These are phyloP conservation scores for Plecturocebus donacophilus DNA, from an alignment of 2,113 vertebrate genomes.

Conservation along the genomic window DNA sequence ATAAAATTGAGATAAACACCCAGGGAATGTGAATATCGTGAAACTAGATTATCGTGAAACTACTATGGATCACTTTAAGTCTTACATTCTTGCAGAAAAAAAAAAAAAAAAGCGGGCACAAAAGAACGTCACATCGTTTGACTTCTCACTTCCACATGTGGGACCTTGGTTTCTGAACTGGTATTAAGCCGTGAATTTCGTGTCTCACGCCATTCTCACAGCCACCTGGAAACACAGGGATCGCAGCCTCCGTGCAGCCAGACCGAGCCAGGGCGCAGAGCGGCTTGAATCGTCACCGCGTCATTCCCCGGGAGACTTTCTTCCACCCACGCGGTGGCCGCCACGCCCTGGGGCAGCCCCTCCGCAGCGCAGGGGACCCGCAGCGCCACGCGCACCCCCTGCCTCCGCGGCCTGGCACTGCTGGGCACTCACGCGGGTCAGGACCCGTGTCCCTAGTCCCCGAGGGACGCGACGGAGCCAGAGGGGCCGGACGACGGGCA, in stretches of 20 bases:
- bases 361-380: fast-evolving
- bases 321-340: neutral
- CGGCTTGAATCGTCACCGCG: fast-evolving
- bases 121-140: neutral
- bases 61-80: neutral
- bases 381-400: too few species aligned
- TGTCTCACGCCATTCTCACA: neutral
- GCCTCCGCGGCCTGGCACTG: too few species aligned
- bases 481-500: neutral
- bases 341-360: neutral
- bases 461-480: neutral
- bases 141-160: neutral
- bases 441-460: too few species aligned
- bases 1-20: neutral
- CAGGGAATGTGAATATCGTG: neutral
- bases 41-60: neutral
- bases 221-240: neutral
- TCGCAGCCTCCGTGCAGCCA: too few species aligned
- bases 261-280: neutral
- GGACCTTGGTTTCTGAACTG: neutral
- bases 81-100: neutral
- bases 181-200: too few species aligned
- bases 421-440: neutral
- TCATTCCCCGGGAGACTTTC: neutral
- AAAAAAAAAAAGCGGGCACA: neutral